Evolutionary conservation across 2,888 invertebrate species (phyloP), one percentile per base, ranked within the genome.

Genomic region (Leptinotarsa juncta): DNA sequence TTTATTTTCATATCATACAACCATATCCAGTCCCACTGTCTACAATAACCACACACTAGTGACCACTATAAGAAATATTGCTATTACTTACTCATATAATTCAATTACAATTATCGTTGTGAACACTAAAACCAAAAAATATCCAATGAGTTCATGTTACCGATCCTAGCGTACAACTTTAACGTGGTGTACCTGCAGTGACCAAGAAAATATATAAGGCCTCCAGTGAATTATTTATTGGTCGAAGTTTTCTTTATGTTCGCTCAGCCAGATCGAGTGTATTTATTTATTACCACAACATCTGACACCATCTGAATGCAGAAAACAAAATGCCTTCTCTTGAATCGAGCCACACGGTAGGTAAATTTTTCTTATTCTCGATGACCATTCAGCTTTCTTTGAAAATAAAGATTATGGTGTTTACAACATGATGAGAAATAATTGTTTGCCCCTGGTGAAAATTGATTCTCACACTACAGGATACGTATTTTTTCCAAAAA

Each of bases 201-300:
- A 62, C 62, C 62, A 62, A 42, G 72, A 65, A 68, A 14, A 51
- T 68, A 42, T 65, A 68, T 70, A 71, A 72, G 65, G 65, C 42
- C 32, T 50, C 71, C 49, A 55, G 82, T 83, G 84, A 84, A 78
- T 84, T 84, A 84, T 83, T 84, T 84, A 84, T 83, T 83, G 80
- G 78, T 81, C 83, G 83, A 84, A 82, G 82, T 80, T 81, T 84
- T 82, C 83, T 83, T 84, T 84, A 84, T 84, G 84, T 82, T 83
- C 81, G 76, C 72, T 76, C 77, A 73, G 78, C 81, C 81, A 80
- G 79, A 82, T 82, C 82, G 81, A 81, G 81, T 83, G 82, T 83
- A 82, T 83, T 82, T 83, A 83, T 83, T 83, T 83, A 83, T 83
- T 82, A 80, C 81, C 79, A 74, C 80, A 42, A 32, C 62, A 32